These are phyloP conservation scores for Lithophane socia DNA, from an alignment of 2,888 invertebrate species.

Conservation along the genomic window DNA sequence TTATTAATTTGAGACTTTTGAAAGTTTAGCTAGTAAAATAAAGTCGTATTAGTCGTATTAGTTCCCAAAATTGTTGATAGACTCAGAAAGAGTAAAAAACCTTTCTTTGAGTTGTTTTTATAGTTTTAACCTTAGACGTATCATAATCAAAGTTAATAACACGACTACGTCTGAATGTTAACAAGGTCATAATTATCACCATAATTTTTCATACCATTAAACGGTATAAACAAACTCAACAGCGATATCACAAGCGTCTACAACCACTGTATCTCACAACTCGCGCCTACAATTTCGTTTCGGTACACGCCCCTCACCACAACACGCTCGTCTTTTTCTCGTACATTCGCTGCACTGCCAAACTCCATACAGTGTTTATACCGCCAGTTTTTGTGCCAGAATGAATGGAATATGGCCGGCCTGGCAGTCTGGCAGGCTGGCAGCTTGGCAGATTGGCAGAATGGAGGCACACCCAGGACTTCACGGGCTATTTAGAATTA, in stretches of 20 bases:
- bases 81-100: neutral
- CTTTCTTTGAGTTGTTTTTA: neutral
- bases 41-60: too few species aligned
- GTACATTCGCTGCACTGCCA: conserved; percentile 74
- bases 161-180: neutral
- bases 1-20: neutral
- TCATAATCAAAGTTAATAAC: neutral
- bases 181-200: neutral
- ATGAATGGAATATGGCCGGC: conserved; percentile 73
- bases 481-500: conserved; percentile 73
- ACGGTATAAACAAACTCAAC: too few species aligned
- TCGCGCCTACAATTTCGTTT: conserved; percentile 31
- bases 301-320: conserved; percentile 67
- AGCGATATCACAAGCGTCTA: neutral
- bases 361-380: conserved; percentile 72
- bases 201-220: neutral
- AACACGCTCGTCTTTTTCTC: conserved; percentile 77
- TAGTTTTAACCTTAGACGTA: neutral
- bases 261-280: conserved; percentile 22
- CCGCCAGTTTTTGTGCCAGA: conserved; percentile 71
- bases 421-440: conserved; percentile 60
- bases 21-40: neutral
- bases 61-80: neutral
- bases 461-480: conserved; percentile 51
- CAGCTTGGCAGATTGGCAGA: conserved; percentile 63